These are phyloP conservation scores for Rotaria magnacalcarata DNA, from an alignment of 2,888 invertebrate species.

Conservation along the genomic window DNA sequence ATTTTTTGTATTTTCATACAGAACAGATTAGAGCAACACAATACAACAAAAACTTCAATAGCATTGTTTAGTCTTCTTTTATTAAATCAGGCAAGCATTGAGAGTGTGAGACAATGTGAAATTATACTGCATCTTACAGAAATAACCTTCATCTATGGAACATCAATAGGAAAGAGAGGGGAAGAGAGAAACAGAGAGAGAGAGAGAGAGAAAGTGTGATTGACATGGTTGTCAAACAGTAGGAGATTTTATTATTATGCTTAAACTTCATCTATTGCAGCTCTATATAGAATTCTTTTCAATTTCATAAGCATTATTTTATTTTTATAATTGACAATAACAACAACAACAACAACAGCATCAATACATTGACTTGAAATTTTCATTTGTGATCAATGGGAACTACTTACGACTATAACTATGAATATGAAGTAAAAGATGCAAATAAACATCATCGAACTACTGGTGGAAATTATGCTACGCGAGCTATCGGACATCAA, in stretches of 20 bases:
- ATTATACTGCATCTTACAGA: not conserved
- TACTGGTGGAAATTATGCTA: not conserved
- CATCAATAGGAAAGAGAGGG: not conserved
- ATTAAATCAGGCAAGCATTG: not conserved
- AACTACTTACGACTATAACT: constrained; percentile 9
- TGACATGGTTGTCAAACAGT: not conserved
- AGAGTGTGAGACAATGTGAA: not conserved
- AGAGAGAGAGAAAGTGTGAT: not conserved
- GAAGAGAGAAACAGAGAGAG: not conserved
- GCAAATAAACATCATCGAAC: not conserved
- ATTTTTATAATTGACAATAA: not conserved
- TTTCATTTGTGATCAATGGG: not conserved
- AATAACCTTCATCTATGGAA: not conserved
- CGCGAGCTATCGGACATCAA: not conserved
- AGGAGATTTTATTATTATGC: not conserved
- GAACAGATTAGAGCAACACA: too few species aligned
- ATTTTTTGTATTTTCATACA: not conserved
- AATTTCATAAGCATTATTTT: not conserved
- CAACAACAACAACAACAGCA: not conserved
- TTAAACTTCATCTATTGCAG: not conserved
- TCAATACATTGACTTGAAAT: not conserved
- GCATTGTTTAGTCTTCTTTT: not conserved
- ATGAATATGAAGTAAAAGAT: constrained; percentile 8
- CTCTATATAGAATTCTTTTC: not conserved
- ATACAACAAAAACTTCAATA: not conserved